phyloP scores from a whole-genome alignment of 2,113 vertebrate genomes.

The Chaetodon trifascialis region DNA sequence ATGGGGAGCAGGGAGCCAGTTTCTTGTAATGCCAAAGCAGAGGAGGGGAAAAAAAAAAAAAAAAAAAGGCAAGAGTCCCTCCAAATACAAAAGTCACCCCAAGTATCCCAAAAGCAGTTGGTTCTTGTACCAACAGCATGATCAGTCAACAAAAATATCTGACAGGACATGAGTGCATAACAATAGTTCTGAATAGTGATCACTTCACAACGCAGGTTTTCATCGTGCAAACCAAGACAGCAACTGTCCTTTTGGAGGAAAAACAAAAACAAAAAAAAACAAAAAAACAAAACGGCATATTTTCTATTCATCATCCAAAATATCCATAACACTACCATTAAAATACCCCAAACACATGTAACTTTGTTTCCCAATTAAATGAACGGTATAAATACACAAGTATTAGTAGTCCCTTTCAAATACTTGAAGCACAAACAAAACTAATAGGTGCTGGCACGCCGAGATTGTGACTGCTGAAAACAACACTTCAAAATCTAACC shows the following conservation, averaged over 20 bases:
- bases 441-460: constrained; percentile 44
- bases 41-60: constrained; percentile 6
- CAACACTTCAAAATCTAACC: constrained; percentile 63
- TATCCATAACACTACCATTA: constrained; percentile 63
- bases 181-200: constrained; percentile 53
- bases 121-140: constrained; percentile 50
- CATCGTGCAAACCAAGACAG: constrained; percentile 73
- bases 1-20: constrained; percentile 47
- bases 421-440: constrained; percentile 68
- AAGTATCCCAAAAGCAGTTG: constrained; percentile 36
- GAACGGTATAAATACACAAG: constrained; percentile 64
- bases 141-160: constrained; percentile 48
- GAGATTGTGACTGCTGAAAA: constrained; percentile 43
- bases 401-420: constrained; percentile 77
- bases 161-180: constrained; percentile 68
- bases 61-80: constrained; percentile 49
- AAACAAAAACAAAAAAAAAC: constrained; percentile 10
- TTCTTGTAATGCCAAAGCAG: constrained; percentile 43
- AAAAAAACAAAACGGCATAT: constrained; percentile 39
- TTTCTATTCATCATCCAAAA: constrained; percentile 47
- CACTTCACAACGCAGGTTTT: constrained; percentile 65
- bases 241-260: constrained; percentile 50
- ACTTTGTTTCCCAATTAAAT: constrained; percentile 48
- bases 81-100: constrained; percentile 13
- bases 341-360: constrained; percentile 63